These are phyloP conservation scores for Dicaeum eximium DNA, from an alignment of 2,113 vertebrate species.

Conservation along the genomic window DNA sequence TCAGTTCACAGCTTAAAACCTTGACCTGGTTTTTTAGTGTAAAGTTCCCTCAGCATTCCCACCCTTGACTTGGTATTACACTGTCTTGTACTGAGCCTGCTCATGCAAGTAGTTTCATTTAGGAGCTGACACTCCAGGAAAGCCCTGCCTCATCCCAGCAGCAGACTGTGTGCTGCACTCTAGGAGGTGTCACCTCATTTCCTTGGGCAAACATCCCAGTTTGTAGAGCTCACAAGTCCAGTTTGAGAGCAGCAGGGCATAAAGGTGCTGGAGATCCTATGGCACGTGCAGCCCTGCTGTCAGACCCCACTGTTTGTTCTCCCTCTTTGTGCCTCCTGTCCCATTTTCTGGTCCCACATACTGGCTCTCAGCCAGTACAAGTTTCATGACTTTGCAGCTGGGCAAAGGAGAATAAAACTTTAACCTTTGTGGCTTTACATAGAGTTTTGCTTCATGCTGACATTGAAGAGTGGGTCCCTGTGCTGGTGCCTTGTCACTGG, in stretches of 20 bases:
- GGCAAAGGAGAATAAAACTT: background rate
- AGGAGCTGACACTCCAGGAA: background rate
- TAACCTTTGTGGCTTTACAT: background rate
- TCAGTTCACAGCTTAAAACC: background rate
- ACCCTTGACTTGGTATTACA: background rate
- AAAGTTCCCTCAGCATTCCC: background rate
- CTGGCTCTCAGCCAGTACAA: background rate
- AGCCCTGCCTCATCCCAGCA: background rate
- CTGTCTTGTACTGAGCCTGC: background rate
- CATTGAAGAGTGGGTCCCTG: background rate
- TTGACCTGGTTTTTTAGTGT: background rate
- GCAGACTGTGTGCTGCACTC: background rate
- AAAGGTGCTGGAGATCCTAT: rapidly evolving
- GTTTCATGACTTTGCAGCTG: background rate
- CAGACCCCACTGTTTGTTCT: background rate
- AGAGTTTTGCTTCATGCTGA: background rate
- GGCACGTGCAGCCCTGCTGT: background rate
- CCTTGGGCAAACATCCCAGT: background rate
- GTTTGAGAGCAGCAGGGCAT: background rate
- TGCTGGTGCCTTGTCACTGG: background rate
- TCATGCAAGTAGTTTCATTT: background rate
- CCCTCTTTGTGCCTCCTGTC: background rate
- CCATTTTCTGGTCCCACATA: background rate
- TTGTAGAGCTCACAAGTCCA: background rate
- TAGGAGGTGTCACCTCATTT: background rate